A percentile compares a stretch with the other conserved stretches of the same genome.
Conservation (phyloP, 2,797 vertebrate species). For the Serranus cabrilla region DNA sequence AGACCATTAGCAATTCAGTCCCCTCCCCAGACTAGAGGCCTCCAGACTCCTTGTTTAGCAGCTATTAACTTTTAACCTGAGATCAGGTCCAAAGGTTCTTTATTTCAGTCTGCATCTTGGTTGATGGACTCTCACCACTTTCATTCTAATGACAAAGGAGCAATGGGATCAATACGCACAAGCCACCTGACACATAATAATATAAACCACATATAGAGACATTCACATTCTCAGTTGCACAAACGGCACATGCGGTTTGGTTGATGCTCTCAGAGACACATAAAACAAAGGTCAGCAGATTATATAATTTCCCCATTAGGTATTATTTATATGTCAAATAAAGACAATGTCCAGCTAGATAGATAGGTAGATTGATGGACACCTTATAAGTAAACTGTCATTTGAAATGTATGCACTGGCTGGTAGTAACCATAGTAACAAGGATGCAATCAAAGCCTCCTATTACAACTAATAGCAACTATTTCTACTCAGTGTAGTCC, state of each 20-base stretch:
- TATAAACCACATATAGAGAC: not conserved
- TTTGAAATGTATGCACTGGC: too few species aligned
- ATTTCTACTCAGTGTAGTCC: too few species aligned
- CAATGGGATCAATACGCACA: slow-evolving; percentile 7
- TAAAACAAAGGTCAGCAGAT: not conserved
- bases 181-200: not conserved
- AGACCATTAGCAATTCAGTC: slow-evolving; percentile 29
- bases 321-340: too few species aligned
- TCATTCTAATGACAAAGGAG: slow-evolving; percentile 30
- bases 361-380: too few species aligned
- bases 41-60: slow-evolving; percentile 29
- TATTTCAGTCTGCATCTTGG: slow-evolving; percentile 24
- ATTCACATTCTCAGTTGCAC: not conserved
- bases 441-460: too few species aligned
- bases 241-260: not conserved
- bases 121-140: slow-evolving; percentile 25
- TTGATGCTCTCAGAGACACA: not conserved
- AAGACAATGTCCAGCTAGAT: too few species aligned
- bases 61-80: slow-evolving; percentile 58
- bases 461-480: too few species aligned
- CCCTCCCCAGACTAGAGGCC: slow-evolving; percentile 24
- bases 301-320: not conserved
- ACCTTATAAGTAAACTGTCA: too few species aligned
- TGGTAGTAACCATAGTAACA: too few species aligned
- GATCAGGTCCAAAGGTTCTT: slow-evolving; percentile 30